A percentile compares a stretch with the other conserved stretches of the same genome.
These are phyloP conservation scores for Dicycla oo DNA, from an alignment of 2,888 invertebrate species.

Conservation along the genomic window DNA sequence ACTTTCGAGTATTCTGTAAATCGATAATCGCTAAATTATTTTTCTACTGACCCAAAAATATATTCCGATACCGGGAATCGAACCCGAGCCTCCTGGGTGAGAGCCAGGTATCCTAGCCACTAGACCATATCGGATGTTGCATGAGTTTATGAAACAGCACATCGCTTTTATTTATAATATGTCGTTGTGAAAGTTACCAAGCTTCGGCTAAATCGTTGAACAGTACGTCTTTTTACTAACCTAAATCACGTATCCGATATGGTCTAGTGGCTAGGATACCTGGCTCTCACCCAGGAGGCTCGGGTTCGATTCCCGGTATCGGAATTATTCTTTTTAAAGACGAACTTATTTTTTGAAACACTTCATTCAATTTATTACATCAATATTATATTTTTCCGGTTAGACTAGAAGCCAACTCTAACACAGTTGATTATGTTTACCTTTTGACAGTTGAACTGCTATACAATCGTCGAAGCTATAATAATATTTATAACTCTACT, in stretches of 20 bases:
- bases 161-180: too few species aligned
- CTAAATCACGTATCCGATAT: constrained; percentile 32
- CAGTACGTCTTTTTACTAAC: rapidly evolving
- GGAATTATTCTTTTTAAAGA: constrained; percentile 74
- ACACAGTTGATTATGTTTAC: too few species aligned
- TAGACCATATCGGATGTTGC: constrained; percentile 89
- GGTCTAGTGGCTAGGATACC: constrained; percentile 93
- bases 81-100: constrained; percentile 92
- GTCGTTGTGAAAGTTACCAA: too few species aligned
- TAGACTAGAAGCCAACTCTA: too few species aligned
- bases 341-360: neutral
- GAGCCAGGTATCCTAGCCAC: constrained; percentile 94
- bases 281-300: constrained; percentile 93
- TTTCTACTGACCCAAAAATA: constrained; percentile 28
- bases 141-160: rapidly evolving
- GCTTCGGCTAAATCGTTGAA: neutral
- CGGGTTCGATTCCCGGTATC: constrained; percentile 91
- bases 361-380: neutral
- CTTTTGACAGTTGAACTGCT: too few species aligned
- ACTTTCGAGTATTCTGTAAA: neutral
- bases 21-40: neutral
- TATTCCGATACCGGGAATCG: constrained; percentile 91
- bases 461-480: too few species aligned
- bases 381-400: neutral
- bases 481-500: too few species aligned